Evolutionary conservation across 2,888 invertebrate species (phyloP).

Genomic region (Tenthredo livida): DNA sequence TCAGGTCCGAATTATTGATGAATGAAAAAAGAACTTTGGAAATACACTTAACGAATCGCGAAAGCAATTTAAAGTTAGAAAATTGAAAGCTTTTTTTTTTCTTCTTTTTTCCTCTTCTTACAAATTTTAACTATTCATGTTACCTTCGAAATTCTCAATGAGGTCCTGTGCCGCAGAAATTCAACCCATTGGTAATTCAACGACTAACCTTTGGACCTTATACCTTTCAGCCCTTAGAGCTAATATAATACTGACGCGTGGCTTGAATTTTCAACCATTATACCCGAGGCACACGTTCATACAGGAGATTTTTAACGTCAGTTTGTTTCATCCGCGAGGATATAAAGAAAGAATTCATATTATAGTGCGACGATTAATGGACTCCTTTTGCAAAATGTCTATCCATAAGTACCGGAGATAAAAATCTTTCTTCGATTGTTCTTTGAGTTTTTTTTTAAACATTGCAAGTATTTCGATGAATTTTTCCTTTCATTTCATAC

Average conservation of each 20-base stretch:
- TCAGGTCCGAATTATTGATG: neutral
- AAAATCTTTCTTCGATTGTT: neutral
- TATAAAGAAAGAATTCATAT: neutral
- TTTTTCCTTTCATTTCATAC: neutral
- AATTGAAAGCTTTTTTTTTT: constrained; percentile 15
- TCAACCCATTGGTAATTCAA: constrained; percentile 28
- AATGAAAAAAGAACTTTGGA: neutral
- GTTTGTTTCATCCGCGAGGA: neutral
- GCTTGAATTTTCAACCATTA: neutral
- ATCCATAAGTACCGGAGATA: neutral
- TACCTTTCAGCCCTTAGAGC: neutral
- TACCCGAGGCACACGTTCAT: neutral
- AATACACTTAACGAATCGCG: neutral
- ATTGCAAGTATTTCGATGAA: neutral
- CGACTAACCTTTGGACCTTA: neutral
- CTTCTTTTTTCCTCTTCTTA: neutral
- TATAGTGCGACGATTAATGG: neutral
- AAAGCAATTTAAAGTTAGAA: constrained; percentile 10
- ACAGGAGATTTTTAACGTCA: neutral
- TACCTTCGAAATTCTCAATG: neutral
- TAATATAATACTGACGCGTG: constrained; percentile 30
- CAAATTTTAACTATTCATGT: constrained; percentile 17
- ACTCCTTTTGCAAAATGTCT: neutral
- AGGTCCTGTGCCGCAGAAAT: neutral
- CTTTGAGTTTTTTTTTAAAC: neutral